Percentiles rank a stretch among this genome's conserved stretches.
These are phyloP conservation scores for Oxytorus armatus DNA, from an alignment of 2,888 invertebrate species.

Conservation along the genomic window DNA sequence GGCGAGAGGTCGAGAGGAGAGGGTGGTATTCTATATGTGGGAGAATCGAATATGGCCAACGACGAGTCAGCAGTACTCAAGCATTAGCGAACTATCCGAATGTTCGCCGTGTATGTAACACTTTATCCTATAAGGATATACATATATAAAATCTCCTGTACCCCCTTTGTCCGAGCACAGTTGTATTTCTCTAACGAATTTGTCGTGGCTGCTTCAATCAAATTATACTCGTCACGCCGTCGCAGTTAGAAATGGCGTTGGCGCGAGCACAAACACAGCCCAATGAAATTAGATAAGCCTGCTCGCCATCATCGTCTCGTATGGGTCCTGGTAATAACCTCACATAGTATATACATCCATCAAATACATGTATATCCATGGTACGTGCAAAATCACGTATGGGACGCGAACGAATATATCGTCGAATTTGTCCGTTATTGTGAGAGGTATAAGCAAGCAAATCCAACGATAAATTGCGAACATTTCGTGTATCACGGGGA, in stretches of 20 bases:
- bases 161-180: constrained; percentile 19
- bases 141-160: neutral
- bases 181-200: constrained; percentile 59
- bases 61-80: constrained; percentile 14
- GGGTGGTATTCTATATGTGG: constrained; percentile 6
- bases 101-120: constrained; percentile 10
- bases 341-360: neutral
- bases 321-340: constrained; percentile 18
- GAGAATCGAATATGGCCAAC: constrained; percentile 40
- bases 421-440: constrained; percentile 22
- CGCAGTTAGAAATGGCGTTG: constrained; percentile 52
- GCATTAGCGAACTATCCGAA: constrained; percentile 18
- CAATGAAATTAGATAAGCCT: constrained; percentile 48
- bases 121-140: neutral
- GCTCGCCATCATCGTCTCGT: constrained; percentile 9
- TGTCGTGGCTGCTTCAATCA: constrained; percentile 40
- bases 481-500: constrained; percentile 15
- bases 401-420: constrained; percentile 24
- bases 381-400: constrained; percentile 31
- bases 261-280: neutral
- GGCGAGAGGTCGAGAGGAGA: constrained; percentile 16
- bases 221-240: constrained; percentile 54
- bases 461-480: constrained; percentile 51
- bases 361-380: neutral
- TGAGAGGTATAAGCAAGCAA: constrained; percentile 21